A percentile compares a stretch with the other conserved stretches of the same genome.
phyloP scores from a whole-genome alignment of 2,113 vertebrate species.

The Rallus limicola region DNA sequence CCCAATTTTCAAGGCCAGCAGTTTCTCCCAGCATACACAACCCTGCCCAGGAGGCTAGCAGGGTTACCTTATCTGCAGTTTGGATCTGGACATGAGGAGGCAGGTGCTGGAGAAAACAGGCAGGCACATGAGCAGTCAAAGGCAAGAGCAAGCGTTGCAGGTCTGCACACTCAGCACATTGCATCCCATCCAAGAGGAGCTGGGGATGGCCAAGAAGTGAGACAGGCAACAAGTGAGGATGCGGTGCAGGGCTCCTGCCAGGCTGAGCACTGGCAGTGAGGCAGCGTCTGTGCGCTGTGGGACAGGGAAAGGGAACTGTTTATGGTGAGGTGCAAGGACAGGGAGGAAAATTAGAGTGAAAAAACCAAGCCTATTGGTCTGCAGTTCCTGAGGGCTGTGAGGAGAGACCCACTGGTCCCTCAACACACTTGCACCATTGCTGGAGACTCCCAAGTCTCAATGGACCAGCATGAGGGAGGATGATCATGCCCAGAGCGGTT shows the following conservation, averaged over 20 bases:
- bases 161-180: constrained; percentile 57
- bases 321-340: not conserved
- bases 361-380: not conserved
- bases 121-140: constrained; percentile 64
- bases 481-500: fast-evolving
- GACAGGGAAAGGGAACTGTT: not conserved
- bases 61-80: constrained; percentile 47
- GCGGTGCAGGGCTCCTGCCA: not conserved
- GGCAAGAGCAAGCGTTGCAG: constrained; percentile 50
- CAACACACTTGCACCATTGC: fast-evolving
- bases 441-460: fast-evolving
- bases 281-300: not conserved
- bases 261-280: not conserved
- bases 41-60: constrained; percentile 66
- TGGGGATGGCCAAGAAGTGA: not conserved
- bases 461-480: fast-evolving
- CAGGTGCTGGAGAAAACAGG: constrained; percentile 61
- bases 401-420: not conserved
- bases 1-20: constrained; percentile 30
- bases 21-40: constrained; percentile 51
- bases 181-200: not conserved
- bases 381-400: not conserved
- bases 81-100: constrained; percentile 67
- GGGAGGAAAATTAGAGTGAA: not conserved
- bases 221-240: not conserved